Evolutionary conservation across 2,888 invertebrate species (phyloP).

Genomic region (Agrochola circellaris): DNA sequence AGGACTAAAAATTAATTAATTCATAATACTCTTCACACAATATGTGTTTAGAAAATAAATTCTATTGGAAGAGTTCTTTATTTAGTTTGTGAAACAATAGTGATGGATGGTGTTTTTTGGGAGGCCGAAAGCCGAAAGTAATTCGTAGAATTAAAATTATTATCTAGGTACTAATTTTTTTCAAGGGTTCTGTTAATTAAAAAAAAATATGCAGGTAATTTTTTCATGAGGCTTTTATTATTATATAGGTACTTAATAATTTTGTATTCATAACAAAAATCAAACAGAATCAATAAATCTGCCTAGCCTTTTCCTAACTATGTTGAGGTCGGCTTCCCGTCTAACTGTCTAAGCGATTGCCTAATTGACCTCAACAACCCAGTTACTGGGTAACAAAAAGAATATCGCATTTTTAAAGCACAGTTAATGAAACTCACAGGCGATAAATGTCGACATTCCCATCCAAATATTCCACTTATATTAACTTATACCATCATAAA

Average conservation of each 20-base stretch:
- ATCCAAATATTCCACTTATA: background rate
- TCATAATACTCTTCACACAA: conserved; percentile 41
- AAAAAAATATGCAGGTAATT: no score
- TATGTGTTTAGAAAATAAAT: conserved; percentile 49
- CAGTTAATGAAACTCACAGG: background rate
- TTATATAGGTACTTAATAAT: background rate
- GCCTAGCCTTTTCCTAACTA: no score
- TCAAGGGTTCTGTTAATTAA: background rate
- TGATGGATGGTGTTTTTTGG: conserved; percentile 1
- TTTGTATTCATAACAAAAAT: background rate
- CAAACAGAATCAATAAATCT: no score
- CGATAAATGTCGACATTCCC: background rate
- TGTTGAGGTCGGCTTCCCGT: no score
- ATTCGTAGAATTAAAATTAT: background rate
- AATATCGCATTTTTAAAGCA: background rate
- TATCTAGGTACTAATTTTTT: background rate
- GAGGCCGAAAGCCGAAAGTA: conserved; percentile 22
- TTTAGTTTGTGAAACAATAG: conserved; percentile 24
- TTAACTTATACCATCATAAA: background rate
- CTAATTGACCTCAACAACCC: no score
- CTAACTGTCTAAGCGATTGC: no score
- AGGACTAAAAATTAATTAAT: conserved; percentile 57
- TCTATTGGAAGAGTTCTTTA: conserved; percentile 27
- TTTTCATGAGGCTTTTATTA: background rate
- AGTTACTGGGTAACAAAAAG: background rate